A percentile compares a stretch with the other conserved stretches of the same genome.
Conservation (phyloP, 2,797 vertebrate genomes). For the Vipera latastei region DNA sequence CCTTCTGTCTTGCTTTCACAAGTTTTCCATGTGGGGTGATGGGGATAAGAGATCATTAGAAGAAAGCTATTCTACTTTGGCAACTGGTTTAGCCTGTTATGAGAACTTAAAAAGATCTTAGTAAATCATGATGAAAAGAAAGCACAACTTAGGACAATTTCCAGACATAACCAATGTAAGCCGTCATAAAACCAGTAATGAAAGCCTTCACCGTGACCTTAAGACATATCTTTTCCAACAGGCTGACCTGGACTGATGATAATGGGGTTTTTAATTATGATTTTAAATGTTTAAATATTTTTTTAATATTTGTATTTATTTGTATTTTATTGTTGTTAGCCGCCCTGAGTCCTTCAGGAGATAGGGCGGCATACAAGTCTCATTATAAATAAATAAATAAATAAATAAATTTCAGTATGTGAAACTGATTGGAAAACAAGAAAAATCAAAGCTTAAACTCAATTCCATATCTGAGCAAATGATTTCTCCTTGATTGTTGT, state of each 20-base stretch:
- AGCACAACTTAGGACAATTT: neutral
- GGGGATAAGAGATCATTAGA: neutral
- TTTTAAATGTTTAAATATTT: too few relatives aligned
- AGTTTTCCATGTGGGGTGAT: too few relatives aligned
- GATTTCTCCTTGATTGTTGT: constrained; percentile 78
- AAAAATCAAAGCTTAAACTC: constrained; percentile 18
- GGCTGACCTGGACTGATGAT: too few relatives aligned
- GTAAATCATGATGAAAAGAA: neutral
- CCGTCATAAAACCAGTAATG: neutral
- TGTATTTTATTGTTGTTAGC: too few relatives aligned
- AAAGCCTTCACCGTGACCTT: too few relatives aligned
- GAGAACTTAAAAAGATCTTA: neutral
- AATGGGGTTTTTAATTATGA: too few relatives aligned
- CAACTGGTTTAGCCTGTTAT: neutral
- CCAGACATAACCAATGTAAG: neutral
- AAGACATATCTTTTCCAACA: too few relatives aligned
- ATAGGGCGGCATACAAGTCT: too few relatives aligned
- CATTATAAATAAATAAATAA: too few relatives aligned
- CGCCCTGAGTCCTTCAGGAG: too few relatives aligned
- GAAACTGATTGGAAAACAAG: neutral
- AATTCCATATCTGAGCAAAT: constrained; percentile 75
- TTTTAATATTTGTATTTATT: too few relatives aligned
- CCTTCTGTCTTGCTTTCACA: neutral
- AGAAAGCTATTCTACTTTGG: neutral
- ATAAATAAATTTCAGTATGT: neutral